Conservation (phyloP, 1,140 invertebrate species). For the Apis florea region DNA sequence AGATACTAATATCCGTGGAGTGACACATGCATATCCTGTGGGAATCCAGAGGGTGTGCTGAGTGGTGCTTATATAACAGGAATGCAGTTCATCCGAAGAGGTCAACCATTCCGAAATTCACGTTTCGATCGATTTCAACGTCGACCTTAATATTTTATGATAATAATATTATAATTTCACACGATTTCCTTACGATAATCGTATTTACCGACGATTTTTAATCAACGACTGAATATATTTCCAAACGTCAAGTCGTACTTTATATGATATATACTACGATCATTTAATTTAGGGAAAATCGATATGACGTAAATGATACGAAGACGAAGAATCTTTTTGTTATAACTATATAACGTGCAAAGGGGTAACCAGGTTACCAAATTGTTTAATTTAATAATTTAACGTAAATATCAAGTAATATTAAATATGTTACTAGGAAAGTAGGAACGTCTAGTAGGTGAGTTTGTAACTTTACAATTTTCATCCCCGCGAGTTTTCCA, state of each 20-base stretch:
- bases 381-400: constrained; percentile 68
- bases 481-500: constrained; percentile 58
- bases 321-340: neutral
- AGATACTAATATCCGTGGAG: neutral
- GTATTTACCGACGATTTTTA: neutral
- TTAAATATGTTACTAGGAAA: constrained; percentile 65
- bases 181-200: neutral
- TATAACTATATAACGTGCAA: neutral
- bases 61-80: constrained; percentile 71
- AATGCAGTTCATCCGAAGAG: constrained; percentile 53
- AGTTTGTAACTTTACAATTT: constrained; percentile 65
- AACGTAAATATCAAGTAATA: constrained; percentile 66
- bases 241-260: too few relatives aligned
- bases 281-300: neutral
- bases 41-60: constrained; percentile 73
- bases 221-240: neutral
- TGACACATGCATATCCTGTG: constrained; percentile 61
- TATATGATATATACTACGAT: too few relatives aligned
- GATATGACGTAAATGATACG: neutral
- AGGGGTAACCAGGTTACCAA: constrained; percentile 38
- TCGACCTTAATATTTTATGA: neutral
- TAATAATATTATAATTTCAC: neutral
- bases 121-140: constrained; percentile 48
- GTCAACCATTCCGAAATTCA: constrained; percentile 35
- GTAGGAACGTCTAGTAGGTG: constrained; percentile 50